Evolutionary conservation across 2,797 vertebrate species (phyloP), one percentile per base, ranked within the genome.

Genomic region (Falco biarmicus): DNA sequence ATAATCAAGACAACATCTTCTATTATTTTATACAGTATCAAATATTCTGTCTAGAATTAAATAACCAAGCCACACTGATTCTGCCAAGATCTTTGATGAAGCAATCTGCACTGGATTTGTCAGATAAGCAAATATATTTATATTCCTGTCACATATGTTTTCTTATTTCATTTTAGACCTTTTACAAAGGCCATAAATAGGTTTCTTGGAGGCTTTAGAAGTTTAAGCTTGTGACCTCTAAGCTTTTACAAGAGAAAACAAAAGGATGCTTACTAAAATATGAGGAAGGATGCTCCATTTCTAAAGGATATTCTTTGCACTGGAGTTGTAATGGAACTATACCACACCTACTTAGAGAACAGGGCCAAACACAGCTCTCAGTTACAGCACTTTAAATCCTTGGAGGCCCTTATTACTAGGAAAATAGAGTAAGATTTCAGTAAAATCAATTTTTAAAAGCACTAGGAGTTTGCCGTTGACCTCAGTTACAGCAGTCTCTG

Each of bases 371-470:
- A 61, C 14, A 71, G 68, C 91, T 93, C 86, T 97, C 89, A 83
- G 86, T 96, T 96, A 95, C 94, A 94, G 96, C 94, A 93, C 64
- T 90, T 93, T 68, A 96, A 96, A 90, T 93, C 96, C 95, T 93
- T 57, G 20, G 93, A 95, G 93, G 63, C 75, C 85, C 97, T 97
- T 97, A 97, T 97, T 96, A 97, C 94, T 96, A 91, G 90, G 95
- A 90, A 95, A 97, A 97, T 96, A 92, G 94, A 96, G 90, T 93
- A 96, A 97, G 97, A 98, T 97, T 97, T 97, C 96, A 96, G 97
- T 96, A 96, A 98, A 97, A 97, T 98, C 94, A 96, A 97, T 95
- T 97, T 98, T 97, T 97, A 97, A 97, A 97, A 97, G 94, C 97
- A 97, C 95, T 91, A 96, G 91, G 95, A 95, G 96, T 96, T 96